Evolutionary conservation across 2,797 vertebrate genomes (phyloP).

Genomic region (Tokudaia tokunoshimensis): DNA sequence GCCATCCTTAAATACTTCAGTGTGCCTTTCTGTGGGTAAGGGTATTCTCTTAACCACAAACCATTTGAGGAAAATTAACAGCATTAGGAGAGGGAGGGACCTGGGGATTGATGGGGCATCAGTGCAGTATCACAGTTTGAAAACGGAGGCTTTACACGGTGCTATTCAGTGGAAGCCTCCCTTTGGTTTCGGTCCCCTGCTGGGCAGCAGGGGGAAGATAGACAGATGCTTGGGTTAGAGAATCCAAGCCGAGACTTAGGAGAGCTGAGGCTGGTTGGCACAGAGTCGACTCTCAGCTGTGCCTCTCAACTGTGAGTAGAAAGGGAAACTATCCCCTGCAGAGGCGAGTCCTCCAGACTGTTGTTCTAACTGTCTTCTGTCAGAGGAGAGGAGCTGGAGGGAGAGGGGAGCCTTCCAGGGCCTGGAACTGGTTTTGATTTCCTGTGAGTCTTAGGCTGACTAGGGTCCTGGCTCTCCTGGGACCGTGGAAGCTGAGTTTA

Average conservation of each 20-base stretch:
- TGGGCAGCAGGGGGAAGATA: neutral
- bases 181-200: fast-evolving
- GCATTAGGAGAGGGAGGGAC: neutral
- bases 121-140: neutral
- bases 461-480: neutral
- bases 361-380: neutral
- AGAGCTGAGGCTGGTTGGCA: neutral
- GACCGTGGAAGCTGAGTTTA: neutral
- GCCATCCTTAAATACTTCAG: neutral
- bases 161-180: neutral
- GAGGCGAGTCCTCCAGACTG: neutral
- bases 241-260: fast-evolving
- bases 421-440: neutral
- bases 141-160: neutral
- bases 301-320: neutral
- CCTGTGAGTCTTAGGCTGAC: neutral
- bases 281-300: neutral
- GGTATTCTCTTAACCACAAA: neutral
- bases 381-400: fast-evolving
- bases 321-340: neutral
- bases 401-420: neutral
- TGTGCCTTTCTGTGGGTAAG: neutral
- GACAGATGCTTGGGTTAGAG: neutral
- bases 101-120: neutral
- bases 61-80: neutral